Evolutionary conservation across 2,113 vertebrate species (phyloP).

Genomic region (Gymnarchus niloticus): DNA sequence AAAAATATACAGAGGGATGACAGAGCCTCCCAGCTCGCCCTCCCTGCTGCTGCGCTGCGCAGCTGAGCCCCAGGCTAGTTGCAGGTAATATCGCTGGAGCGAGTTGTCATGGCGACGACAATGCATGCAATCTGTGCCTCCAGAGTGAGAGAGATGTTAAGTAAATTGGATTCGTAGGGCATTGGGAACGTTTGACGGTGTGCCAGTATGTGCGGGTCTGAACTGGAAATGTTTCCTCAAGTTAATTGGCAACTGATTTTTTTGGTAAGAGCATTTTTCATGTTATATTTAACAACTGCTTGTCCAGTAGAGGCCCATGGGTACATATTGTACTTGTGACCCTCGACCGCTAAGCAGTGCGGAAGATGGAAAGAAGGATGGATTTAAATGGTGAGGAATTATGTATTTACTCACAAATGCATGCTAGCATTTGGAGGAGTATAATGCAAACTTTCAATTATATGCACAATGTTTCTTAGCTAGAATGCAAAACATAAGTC

Average conservation of each 20-base stretch:
- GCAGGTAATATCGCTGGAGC: background rate
- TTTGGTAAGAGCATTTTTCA: background rate
- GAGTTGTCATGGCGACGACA: conserved; percentile 38
- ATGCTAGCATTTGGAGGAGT: no score
- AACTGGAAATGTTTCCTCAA: background rate
- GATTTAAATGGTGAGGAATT: background rate
- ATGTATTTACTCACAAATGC: background rate
- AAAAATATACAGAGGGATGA: conserved; percentile 33
- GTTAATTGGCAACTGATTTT: background rate
- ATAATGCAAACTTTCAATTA: background rate
- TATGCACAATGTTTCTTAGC: background rate
- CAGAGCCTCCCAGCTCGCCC: conserved; percentile 34
- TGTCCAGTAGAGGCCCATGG: background rate
- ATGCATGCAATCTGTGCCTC: conserved; percentile 9
- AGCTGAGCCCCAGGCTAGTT: background rate
- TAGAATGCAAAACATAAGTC: background rate
- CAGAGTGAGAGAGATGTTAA: conserved; percentile 21
- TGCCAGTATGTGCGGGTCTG: conserved; percentile 50
- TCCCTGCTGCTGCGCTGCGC: background rate
- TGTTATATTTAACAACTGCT: background rate
- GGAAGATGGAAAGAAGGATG: background rate
- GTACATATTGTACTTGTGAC: background rate
- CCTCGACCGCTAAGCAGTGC: background rate
- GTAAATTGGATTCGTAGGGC: conserved; percentile 28
- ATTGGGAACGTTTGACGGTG: conserved; percentile 33